Base-by-base conservation (phyloP, 2,888 invertebrate genomes). In the Idaea straminata region DNA sequence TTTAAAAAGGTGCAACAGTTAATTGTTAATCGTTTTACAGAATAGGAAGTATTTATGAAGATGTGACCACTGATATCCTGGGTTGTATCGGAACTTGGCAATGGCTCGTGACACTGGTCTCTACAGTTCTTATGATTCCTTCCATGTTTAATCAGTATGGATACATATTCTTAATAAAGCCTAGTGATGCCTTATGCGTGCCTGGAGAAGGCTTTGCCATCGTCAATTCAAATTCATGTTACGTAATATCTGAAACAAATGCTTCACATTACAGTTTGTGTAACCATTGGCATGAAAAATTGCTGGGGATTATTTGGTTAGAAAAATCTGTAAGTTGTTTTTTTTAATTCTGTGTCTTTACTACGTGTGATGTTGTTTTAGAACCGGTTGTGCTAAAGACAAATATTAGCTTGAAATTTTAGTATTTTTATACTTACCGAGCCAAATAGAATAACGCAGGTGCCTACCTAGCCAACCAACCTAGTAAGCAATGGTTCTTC, bases 11-110 rank as follows among this genome's bases (percentile, higher is more conserved):
- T 65, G 25, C 25, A 47, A 10, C 13, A 7, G 13, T 7, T 47
- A 47, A 47, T 47, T 13, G 13, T 13, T 5, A 47, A 47, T 13
- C 10, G 66, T 67, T 65, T 89, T 85, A 35, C 76, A 91, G 91
- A 74, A 89, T 91, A 65, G 91, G 92, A 57, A 87, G 90, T 3
- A 80, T 91, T 35, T 80, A 89, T 69, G 92, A 92, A 77, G 92
- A 92, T 74, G 88, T 91, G n/a, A 90, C 89, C 15, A 85, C 89
- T 0, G 89, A 92, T 62, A 87, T 91, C 5, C 71, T 91, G 35
- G 92, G 91, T 6, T 80, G 79, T 59, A 90, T 91, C 25, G 92
- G 92, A 0, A 69, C 80, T 1, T 92, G 91, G 92, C 92, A 92
- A 75, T 91, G 89, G 87, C 72, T 91, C 58, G 84, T 91, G 6